Percentiles rank a stretch among this genome's conserved stretches.
Evolutionary conservation across 2,797 vertebrate species (phyloP).

Genomic region (Ctenopoma multispine): DNA sequence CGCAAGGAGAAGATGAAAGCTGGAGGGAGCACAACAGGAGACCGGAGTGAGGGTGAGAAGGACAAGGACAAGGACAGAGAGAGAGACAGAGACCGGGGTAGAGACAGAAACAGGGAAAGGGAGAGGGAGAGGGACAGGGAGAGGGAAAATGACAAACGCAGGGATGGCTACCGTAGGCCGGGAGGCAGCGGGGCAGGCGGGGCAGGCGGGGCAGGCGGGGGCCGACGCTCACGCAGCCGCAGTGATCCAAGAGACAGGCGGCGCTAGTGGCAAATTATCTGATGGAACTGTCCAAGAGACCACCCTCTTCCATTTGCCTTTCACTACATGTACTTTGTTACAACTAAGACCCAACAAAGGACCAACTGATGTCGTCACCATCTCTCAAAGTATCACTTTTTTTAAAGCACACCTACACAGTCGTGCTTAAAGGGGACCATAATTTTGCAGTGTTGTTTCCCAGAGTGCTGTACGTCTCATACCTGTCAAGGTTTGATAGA

Average conservation of each 20-base stretch:
- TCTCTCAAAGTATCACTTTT: constrained; percentile 66
- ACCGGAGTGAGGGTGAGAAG: constrained; percentile 79
- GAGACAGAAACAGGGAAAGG: constrained; percentile 67
- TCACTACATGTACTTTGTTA: constrained; percentile 82
- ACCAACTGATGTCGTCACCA: constrained; percentile 81
- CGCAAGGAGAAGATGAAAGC: constrained; percentile 81
- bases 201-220: constrained; percentile 75
- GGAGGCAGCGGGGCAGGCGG: no score
- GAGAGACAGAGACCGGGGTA: constrained; percentile 69
- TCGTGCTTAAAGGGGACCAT: constrained; percentile 73
- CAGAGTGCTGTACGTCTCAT: constrained; percentile 70
- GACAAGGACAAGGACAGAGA: constrained; percentile 70
- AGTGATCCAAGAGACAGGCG: constrained; percentile 90
- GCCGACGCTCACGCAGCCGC: constrained; percentile 88
- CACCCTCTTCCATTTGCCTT: constrained; percentile 72
- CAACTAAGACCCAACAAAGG: constrained; percentile 79
- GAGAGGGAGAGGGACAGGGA: constrained; percentile 83
- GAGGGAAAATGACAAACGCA: constrained; percentile 82
- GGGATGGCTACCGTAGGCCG: constrained; percentile 83
- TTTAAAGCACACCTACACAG: constrained; percentile 68
- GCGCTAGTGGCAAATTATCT: constrained; percentile 69
- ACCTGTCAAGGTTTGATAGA: constrained; percentile 60
- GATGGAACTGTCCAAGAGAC: constrained; percentile 71
- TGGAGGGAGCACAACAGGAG: constrained; percentile 61
- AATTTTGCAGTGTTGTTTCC: constrained; percentile 74